A percentile compares a stretch with the other conserved stretches of the same genome.
Conservation (phyloP, 2,113 vertebrate species). For the Aix galericulata region DNA sequence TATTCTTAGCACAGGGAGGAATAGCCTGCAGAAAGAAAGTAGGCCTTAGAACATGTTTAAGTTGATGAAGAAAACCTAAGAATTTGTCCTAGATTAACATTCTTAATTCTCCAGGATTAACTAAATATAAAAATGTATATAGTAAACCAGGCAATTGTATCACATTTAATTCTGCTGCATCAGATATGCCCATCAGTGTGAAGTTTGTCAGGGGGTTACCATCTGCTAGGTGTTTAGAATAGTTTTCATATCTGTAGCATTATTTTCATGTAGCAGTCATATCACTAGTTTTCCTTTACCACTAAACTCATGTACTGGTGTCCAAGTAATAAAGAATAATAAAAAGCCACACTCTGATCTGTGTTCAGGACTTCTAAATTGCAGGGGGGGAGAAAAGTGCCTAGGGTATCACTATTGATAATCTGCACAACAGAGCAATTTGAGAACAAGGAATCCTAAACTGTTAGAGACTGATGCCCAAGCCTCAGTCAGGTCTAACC, state of each 20-base stretch:
- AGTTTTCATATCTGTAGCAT: not conserved
- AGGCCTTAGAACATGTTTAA: not conserved
- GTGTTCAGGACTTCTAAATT: not conserved
- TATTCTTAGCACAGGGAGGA: not conserved
- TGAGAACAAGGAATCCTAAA: not conserved
- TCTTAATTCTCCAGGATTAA: not conserved
- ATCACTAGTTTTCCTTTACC: not conserved
- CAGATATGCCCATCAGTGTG: not conserved
- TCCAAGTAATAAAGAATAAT: not conserved
- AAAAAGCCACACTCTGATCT: not conserved
- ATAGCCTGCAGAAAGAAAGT: not conserved
- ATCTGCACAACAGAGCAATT: not conserved
- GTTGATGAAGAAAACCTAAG: not conserved
- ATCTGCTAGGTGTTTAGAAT: not conserved
- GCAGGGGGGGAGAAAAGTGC: not conserved
- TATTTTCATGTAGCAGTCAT: not conserved
- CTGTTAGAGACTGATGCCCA: not conserved
- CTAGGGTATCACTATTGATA: not conserved
- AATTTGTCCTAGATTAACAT: not conserved
- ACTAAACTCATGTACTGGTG: not conserved
- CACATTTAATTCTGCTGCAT: not conserved
- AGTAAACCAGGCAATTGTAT: not conserved
- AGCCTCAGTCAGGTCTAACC: not conserved
- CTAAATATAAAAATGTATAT: not conserved
- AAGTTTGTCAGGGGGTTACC: not conserved